Conservation (phyloP, 2,113 vertebrate genomes). For the Cyphomyrus discorhynchus region DNA sequence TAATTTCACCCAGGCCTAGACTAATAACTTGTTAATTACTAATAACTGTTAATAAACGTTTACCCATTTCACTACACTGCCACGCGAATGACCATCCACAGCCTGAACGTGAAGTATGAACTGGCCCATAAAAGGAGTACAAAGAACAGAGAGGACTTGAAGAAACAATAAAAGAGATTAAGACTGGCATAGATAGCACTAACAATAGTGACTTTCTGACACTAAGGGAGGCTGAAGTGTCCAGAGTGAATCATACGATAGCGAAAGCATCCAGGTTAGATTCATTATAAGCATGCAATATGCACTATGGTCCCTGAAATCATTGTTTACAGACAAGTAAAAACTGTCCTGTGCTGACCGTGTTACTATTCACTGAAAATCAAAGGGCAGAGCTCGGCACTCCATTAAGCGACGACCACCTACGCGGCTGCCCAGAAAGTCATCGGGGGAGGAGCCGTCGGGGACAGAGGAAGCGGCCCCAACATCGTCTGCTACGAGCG, state of each 20-base stretch:
- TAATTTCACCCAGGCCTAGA: neutral
- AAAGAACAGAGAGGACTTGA: neutral
- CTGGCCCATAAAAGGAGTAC: neutral
- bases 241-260: neutral
- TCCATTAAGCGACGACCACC: conserved; percentile 60
- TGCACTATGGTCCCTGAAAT: neutral
- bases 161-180: neutral
- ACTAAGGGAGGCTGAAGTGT: neutral
- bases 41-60: neutral
- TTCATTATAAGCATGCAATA: neutral
- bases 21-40: neutral
- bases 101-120: neutral
- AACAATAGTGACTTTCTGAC: neutral
- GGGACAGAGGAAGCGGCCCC: neutral
- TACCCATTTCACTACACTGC: neutral
- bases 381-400: conserved; percentile 51
- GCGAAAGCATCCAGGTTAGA: neutral
- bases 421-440: conserved; percentile 50
- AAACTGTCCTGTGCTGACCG: neutral
- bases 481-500: neutral
- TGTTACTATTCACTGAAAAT: neutral
- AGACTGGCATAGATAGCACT: neutral
- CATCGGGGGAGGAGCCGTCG: conserved; percentile 42
- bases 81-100: neutral
- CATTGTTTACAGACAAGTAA: neutral